Base-by-base conservation (phyloP, 2,113 vertebrate genomes). In the Heterocephalus glaber region DNA sequence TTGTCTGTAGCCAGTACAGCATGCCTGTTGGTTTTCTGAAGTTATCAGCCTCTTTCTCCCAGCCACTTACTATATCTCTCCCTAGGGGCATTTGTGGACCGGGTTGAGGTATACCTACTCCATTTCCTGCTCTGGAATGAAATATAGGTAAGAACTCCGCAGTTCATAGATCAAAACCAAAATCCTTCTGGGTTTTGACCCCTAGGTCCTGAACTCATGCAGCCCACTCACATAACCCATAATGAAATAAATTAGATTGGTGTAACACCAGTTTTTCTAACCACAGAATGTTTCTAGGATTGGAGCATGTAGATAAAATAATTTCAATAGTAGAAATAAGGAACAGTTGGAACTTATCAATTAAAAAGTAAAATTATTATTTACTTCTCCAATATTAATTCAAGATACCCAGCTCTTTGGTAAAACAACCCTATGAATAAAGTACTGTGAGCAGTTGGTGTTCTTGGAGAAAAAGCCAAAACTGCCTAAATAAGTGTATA, bases 331-430 rank as follows among this genome's bases (percentile, higher is more conserved):
- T 5, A 81, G 44, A 2, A 56, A 20, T 19, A 33, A 74, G 38
- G 19, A 38, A 61, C 44, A 52, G n/a, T 20, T 80, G 38, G 11
- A 82, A 52, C 14, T 83, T 9, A 74, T 5, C 63, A 24, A 2
- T 84, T 92, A 44, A 54, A 95, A 19, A 54, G 1, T 82, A 3
- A 76, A 49, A 72, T 81, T 92, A 89, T 41, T 63, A 95, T 70
- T 90, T 82, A 63, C 49, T 95, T 82, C 61, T 86, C 24, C 26
- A 66, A 17, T 79, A 79, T 49, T 72, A 91, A 61, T 89, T 76
- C 58, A 95, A 93, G 60, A 61, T 41, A 52, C 17, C 20, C 4
- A 49, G 3, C 11, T 6, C 35, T 20, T 88, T 92, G n/a, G 24
- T 81, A 61, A 96, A 92, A 66, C 11, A 90, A 54, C 2, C 0